Percentiles rank a stretch among this genome's conserved stretches.
phyloP scores from a whole-genome alignment of 2,797 vertebrate genomes.

The Clamator glandarius region DNA sequence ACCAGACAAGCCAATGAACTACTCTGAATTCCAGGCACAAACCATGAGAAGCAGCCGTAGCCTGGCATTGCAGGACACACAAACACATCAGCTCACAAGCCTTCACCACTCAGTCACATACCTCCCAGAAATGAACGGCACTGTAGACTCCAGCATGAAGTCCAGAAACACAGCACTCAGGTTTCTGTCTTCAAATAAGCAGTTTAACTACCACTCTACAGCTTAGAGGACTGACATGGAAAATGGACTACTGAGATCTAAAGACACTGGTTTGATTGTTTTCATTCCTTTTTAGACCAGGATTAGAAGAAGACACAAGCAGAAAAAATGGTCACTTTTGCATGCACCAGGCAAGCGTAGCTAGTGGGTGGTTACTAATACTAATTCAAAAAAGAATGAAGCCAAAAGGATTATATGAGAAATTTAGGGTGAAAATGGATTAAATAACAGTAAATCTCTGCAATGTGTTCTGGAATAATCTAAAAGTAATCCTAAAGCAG shows the following conservation, averaged over 20 bases:
- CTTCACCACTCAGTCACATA: neutral
- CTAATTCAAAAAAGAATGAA: neutral
- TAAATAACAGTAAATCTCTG: neutral
- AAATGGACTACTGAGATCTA: neutral
- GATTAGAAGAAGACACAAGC: neutral
- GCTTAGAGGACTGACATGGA: neutral
- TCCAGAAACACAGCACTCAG: neutral
- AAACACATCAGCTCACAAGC: neutral
- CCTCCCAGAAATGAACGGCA: neutral
- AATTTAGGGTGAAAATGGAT: neutral
- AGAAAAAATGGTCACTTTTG: neutral
- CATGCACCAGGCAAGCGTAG: neutral
- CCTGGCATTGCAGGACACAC: neutral
- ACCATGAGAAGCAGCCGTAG: neutral
- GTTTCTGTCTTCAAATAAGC: neutral
- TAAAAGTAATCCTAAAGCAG: neutral
- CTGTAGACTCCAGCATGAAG: neutral
- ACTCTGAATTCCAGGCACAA: neutral
- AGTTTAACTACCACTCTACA: neutral
- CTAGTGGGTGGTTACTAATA: neutral
- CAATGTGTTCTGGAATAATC: neutral
- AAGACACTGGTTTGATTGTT: neutral
- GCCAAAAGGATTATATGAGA: neutral
- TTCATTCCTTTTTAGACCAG: neutral
- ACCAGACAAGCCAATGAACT: neutral